Evolutionary conservation across 2,888 invertebrate genomes (phyloP).

Genomic region (Suillia variegata): DNA sequence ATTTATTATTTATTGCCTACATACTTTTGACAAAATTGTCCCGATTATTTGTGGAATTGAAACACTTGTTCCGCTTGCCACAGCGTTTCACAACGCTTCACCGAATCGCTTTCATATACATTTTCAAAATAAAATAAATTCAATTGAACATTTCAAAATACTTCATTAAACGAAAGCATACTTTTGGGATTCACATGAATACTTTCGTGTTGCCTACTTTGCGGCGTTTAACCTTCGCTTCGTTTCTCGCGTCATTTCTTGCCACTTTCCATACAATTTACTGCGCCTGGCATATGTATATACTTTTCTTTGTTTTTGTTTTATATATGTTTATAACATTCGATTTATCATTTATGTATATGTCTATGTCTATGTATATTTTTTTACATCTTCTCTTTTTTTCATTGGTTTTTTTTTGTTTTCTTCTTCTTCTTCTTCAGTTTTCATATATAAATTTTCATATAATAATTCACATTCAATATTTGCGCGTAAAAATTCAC

Average conservation of each 20-base stretch:
- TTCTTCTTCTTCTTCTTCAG: conserved; percentile 15
- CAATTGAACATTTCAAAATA: too few species aligned
- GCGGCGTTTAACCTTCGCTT: too few species aligned
- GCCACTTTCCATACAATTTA: background rate
- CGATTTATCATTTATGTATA: background rate
- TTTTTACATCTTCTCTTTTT: background rate
- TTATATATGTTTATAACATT: background rate
- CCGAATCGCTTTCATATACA: too few species aligned
- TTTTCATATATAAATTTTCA: conserved; percentile 6
- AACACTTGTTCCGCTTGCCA: too few species aligned
- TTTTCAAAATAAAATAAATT: too few species aligned
- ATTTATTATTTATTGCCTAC: too few species aligned
- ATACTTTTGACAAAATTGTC: too few species aligned
- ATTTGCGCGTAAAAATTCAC: conserved; percentile 34
- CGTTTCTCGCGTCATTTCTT: too few species aligned
- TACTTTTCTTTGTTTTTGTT: background rate
- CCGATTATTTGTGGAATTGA: too few species aligned
- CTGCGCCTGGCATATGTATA: background rate
- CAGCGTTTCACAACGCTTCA: too few species aligned
- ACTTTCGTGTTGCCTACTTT: background rate
- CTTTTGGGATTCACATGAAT: background rate
- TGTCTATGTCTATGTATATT: conserved; percentile 5
- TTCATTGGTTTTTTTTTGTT: background rate
- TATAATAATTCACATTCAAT: conserved; percentile 27
- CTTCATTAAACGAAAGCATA: conserved; percentile 14